Evolutionary conservation across 2,113 vertebrate genomes (phyloP), one percentile per base, ranked within the genome.

Genomic region (Merops nubicus): DNA sequence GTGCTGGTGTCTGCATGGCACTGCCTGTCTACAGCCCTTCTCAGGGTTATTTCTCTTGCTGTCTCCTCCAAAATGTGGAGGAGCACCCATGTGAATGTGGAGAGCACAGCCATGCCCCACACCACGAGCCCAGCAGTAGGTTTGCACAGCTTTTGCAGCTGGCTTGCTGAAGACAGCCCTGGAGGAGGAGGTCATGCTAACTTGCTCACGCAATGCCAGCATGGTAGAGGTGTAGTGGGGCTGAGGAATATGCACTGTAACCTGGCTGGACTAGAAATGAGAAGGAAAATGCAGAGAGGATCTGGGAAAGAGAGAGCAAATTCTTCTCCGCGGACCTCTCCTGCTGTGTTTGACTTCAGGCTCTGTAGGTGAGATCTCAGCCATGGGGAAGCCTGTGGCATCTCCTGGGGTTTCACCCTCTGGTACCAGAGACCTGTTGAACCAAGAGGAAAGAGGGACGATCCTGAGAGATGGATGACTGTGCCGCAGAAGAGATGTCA

Each of bases 151-250:
- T 88, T 70, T 76, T 33, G 21, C 23, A 54, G 38, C 31, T 2
- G 4, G 17, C 16, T 84, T 78, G 26, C 59, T 65, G 57, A 11
- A 28, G 65, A 22, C 16, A 51, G 21, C 26, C 88, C 38, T 86
- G 59, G 67, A 87, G 40, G 48, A 45, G 42, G n/a, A 53, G 36
- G 17, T 76, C 0, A 0, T 51, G 56, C 54, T 70, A 48, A 33
- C 4, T 3, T 1, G 1, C 11, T 81, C 18, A 69, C 26, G 29
- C 1, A 8, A 25, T 25, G 56, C 36, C 34, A 54, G 18, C 38
- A 8, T 4, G 14, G 36, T 40, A 36, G 19, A 26, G 34, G 5
- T 45, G 11, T 0, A 0, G 28, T 26, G 62, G 34, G 22, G 17
- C 69, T 60, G 48, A 69, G 57, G n/a, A 79, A 43, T 43, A 75